Percentiles rank a stretch among this genome's conserved stretches.
Evolutionary conservation across 2,888 invertebrate species (phyloP).

Genomic region (Acholoe squamosa): DNA sequence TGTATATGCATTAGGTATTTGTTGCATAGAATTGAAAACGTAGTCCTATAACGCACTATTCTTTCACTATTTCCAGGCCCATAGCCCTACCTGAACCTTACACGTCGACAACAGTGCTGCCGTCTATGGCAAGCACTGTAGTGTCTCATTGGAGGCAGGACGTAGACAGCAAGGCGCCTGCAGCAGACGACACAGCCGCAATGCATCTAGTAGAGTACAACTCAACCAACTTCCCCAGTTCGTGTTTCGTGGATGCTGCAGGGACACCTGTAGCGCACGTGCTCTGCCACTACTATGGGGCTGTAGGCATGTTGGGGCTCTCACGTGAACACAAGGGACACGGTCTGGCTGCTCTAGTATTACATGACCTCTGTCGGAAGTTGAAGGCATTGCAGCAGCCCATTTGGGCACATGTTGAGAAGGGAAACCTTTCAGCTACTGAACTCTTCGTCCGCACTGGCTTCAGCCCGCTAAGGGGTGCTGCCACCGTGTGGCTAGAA

Average conservation of each 20-base stretch:
- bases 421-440: slow-evolving; percentile 30
- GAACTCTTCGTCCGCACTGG: slow-evolving; percentile 34
- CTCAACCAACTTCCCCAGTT: slow-evolving; percentile 17
- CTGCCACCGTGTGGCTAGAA: slow-evolving; percentile 52
- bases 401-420: slow-evolving; percentile 37
- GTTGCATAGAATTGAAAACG: no score
- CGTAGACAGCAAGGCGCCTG: not conserved
- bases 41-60: no score
- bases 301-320: slow-evolving; percentile 49
- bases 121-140: slow-evolving; percentile 7
- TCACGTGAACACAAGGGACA: slow-evolving; percentile 39
- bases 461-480: not conserved
- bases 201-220: slow-evolving; percentile 44
- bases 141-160: slow-evolving; percentile 44
- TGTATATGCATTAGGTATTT: no score
- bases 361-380: slow-evolving; percentile 43
- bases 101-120: slow-evolving; percentile 35
- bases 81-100: slow-evolving; percentile 8
- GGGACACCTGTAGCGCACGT: slow-evolving; percentile 19
- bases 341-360: not conserved
- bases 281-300: slow-evolving; percentile 44
- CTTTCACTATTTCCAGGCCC: not conserved
- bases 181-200: not conserved
- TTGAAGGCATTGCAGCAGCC: not conserved
- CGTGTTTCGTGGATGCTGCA: not conserved